Evolutionary conservation across 2,888 invertebrate species (phyloP), one percentile per base, ranked within the genome.

Genomic region (Adelphocoris suturalis): DNA sequence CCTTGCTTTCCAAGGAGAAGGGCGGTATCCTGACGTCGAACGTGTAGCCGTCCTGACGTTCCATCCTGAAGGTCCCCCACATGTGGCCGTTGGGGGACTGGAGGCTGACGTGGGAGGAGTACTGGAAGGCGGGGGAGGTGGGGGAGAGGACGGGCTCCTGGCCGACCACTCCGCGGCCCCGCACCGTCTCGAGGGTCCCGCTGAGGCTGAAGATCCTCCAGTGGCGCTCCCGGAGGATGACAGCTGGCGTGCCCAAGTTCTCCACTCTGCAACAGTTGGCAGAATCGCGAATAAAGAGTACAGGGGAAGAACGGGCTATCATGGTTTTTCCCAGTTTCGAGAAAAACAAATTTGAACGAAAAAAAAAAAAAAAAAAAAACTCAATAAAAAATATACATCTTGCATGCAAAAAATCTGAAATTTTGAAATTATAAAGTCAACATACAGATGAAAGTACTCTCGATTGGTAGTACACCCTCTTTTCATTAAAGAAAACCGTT

Each of bases 51-150:
- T 99, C 99, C 93, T 98, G 98, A 90, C 99, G 95, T 94, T 99
- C 99, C 97, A 99, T 97, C 92, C 98, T 95, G 93, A 99, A 99
- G 1, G 98, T 99, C 87, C 99, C 99, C 97, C 98, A 98, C 98
- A 99, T 98, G 93, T 99, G 99, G 11, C 99, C 99, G 93, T 98
- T 98, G 68, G 99, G 98, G 89, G 99, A 98, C 94, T 99, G 99
- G 92, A 99, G 94, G 92, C 98, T 98, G 89, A 99, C 98, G 94
- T 99, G 99, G 93, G 98, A 98, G 93, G 98, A 98, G 94, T 99
- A 99, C 94, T 99, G 99, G 94, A 99, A 99, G 92, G 99, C 99
- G 90, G 99, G 99, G 92, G 97, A 94, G 91, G 96, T 95, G 90
- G 96, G 95, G 82, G 98, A 97, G 90, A 99, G 94, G 91, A 98